Base-by-base conservation (phyloP, 2,888 invertebrate genomes). In the Amblyjoppa fuscipennis region DNA sequence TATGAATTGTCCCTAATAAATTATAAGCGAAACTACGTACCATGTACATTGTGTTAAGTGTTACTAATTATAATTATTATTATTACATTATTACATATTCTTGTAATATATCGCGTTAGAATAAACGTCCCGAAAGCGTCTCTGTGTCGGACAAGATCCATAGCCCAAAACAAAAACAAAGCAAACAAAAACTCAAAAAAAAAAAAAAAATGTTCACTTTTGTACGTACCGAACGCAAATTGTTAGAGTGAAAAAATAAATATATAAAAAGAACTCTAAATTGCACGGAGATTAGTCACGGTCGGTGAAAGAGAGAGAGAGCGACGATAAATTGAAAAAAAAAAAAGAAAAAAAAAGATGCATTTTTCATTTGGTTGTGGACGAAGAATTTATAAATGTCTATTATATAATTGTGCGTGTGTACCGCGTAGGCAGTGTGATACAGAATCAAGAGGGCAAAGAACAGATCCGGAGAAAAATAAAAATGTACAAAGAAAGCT, bases 341-440 rank as follows among this genome's bases (percentile, higher is more conserved):
- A 25, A 38, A 11, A 20, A 49, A 38, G n/a, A n/a, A n/a, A 25
- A 56, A 59, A 45, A 73, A 83, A 80, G 59, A 64, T 90, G 89
- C 89, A 90, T 92, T 92, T 91, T 91, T 91, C 91, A 92, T 91
- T 90, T 90, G 92, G 92, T 93, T 92, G 92, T 92, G 93, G 92
- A 92, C 89, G 91, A 91, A 92, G 90, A 93, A 89, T 90, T 92
- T 92, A 93, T 92, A 92, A 91, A 93, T 91, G 89, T 93, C 91
- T 93, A 93, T 92, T 91, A 89, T 92, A 93, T 91, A 89, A 89
- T 81, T 89, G 51, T 73, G 84, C 59, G 76, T 59, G 51, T 76
- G 41, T 70, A 51, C 66, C 41, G 41, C 16, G 20, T 77, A 20
- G 11, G 61, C 77, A 84, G 51, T 59, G 53, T 75, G 74, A 13